Evolutionary conservation across 2,113 vertebrate species (phyloP).

Genomic region (Cyanistes caeruleus): DNA sequence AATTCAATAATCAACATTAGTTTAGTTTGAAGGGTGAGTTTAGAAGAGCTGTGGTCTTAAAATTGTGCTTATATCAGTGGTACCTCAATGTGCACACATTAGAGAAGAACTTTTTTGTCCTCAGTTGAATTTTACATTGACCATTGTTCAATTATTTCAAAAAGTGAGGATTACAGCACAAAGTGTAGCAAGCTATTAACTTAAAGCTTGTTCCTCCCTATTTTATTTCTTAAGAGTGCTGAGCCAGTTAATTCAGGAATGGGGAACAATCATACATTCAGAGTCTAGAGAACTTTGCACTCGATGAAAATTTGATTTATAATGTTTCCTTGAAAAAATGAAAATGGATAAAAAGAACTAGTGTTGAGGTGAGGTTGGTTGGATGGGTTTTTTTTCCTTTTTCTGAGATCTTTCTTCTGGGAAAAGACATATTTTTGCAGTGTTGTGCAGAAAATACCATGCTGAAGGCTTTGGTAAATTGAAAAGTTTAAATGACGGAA

Average conservation of each 20-base stretch:
- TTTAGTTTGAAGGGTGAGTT: neutral
- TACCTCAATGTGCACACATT: neutral
- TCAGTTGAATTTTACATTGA: neutral
- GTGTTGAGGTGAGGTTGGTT: fast-evolving
- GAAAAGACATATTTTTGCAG: neutral
- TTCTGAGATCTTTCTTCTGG: neutral
- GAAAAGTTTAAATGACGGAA: neutral
- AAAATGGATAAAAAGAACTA: neutral
- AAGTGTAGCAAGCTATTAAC: neutral
- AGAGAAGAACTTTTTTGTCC: neutral
- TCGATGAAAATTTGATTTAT: neutral
- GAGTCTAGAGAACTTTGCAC: neutral
- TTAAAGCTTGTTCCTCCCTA: neutral
- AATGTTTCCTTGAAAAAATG: neutral
- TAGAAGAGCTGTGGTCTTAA: neutral
- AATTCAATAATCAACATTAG: neutral
- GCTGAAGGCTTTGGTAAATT: neutral
- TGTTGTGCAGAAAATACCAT: neutral
- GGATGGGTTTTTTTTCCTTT: no score
- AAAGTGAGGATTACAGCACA: neutral
- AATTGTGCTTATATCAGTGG: neutral
- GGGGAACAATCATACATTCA: neutral
- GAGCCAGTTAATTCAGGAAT: neutral
- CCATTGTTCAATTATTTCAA: neutral
- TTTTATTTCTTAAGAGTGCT: neutral